phyloP scores from a whole-genome alignment of 2,113 vertebrate species.

The Bujurquina vittata region DNA sequence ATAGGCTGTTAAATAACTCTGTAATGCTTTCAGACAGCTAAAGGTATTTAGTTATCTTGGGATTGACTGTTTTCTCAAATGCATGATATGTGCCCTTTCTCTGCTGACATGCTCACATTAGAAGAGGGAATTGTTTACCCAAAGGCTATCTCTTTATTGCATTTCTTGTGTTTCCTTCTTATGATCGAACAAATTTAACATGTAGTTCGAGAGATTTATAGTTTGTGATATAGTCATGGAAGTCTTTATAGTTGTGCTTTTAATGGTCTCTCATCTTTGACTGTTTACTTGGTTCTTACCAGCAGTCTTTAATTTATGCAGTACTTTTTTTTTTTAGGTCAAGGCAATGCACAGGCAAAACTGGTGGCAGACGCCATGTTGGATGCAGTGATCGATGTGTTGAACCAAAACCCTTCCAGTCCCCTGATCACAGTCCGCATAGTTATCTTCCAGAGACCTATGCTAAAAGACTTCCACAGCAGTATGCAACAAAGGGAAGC shows the following conservation, averaged over 20 bases:
- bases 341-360: conserved; percentile 62
- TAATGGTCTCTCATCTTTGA: too few species aligned
- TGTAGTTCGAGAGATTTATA: neutral
- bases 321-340: conserved; percentile 57
- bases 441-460: conserved; percentile 73
- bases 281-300: too few species aligned
- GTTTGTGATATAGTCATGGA: too few species aligned
- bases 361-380: conserved; percentile 79
- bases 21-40: conserved; percentile 61
- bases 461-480: conserved; percentile 72
- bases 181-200: neutral
- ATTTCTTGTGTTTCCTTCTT: neutral
- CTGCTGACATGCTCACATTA: neutral
- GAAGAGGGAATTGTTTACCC: neutral
- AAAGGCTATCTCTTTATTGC: neutral
- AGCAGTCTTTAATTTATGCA: neutral
- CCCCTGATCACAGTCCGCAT: conserved; percentile 67
- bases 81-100: neutral
- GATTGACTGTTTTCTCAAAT: neutral
- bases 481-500: conserved; percentile 69
- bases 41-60: neutral
- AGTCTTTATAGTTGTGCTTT: too few species aligned
- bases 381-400: conserved; percentile 70
- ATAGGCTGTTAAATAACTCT: too few species aligned
- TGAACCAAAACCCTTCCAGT: conserved; percentile 39